Percentiles rank a stretch among this genome's conserved stretches.
phyloP scores from a whole-genome alignment of 2,113 vertebrate genomes.

The Heloderma charlesbogerti region DNA sequence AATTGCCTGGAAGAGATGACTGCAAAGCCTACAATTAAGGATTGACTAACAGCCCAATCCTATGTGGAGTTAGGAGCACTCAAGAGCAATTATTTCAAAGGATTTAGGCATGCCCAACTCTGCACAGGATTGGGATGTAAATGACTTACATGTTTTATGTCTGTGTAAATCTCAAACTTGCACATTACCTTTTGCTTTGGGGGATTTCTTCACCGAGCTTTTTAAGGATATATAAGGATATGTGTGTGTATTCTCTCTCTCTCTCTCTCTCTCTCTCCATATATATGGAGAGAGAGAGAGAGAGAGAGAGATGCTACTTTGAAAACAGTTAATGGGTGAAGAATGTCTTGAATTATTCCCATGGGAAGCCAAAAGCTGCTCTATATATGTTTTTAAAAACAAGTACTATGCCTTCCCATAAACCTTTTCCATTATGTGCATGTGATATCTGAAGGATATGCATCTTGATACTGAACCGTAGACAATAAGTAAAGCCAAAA shows the following conservation, averaged over 20 bases:
- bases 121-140: not conserved
- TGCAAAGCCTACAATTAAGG: not conserved
- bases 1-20: not conserved
- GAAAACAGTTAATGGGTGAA: not conserved
- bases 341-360: not conserved
- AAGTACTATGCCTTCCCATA: not conserved
- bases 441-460: accelerated
- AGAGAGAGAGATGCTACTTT: not conserved
- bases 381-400: not conserved
- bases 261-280: too few relatives aligned
- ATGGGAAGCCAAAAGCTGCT: not conserved
- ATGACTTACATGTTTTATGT: not conserved
- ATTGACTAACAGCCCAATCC: not conserved
- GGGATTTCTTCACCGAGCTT: not conserved
- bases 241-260: too few relatives aligned
- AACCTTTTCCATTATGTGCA: not conserved
- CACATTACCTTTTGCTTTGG: not conserved
- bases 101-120: not conserved
- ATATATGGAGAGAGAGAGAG: not conserved
- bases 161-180: conserved; percentile 15
- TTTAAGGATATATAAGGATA: too few relatives aligned
- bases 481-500: conserved; percentile 22
- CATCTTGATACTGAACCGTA: conserved; percentile 27
- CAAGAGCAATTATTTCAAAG: accelerated
- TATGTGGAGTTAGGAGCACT: not conserved